Base-by-base conservation (phyloP, 37 sponge, comb jelly and placozoan species). In the Hormiphora californensis region DNA sequence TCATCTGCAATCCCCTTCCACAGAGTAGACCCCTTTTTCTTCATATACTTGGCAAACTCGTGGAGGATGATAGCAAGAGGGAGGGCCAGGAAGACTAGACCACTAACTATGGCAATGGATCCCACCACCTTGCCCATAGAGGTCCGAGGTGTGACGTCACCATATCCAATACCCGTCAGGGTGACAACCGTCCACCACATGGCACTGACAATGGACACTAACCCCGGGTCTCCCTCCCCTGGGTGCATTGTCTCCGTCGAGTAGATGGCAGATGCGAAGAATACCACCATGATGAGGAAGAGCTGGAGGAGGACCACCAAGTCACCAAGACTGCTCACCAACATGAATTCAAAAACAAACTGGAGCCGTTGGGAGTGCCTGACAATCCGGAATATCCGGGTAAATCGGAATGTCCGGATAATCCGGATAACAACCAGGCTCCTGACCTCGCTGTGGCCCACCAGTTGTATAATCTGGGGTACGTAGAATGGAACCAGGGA, bases 11-110 rank as follows among this genome's bases (percentile, higher is more conserved):
- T 57, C 4, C 61, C 61, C 4, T 23, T 15, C 61, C 61, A 57
- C 61, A 57, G n/a, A 25, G 27, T 28, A 5, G 27, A 5, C n/a
- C 61, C 61, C n/a, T 57, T 57, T 28, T 30, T 57, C 23, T 57
- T 57, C 61, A 57, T 57, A 12, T 19, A 57, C 61, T 57, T 57
- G n/a, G n/a, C 61, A 57, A 57, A 57, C 61, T 57, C 61, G 61
- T 57, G 61, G 7, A 57, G n/a, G 27, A 57, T 57, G 61, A 57
- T 57, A 30, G 61, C 7, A 25, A 57, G n/a, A 4, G 61, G 61
- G 3, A 57, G 61, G 7, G 61, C 61, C 61, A 57, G n/a, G 61
- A 57, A 57, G 23, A 57, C 27, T 30, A 57, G n/a, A 4, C 61
- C 61, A 57, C 61, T 28, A 25, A 57, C 27, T 5, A 57, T 57